Conservation (phyloP, 2,888 invertebrate genomes). For the Melipona bicolor region DNA sequence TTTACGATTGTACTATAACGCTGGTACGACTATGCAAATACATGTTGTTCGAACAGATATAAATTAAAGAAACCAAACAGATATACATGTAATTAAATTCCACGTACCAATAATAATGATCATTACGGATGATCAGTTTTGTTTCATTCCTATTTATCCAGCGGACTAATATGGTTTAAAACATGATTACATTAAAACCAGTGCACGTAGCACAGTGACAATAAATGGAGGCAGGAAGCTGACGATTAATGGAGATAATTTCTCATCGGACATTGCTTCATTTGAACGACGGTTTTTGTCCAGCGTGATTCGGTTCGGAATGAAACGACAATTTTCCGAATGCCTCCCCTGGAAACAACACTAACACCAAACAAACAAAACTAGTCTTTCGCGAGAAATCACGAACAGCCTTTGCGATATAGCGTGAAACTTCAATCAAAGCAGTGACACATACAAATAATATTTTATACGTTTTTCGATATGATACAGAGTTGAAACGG, state of each 20-base stretch:
- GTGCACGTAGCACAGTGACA: not conserved
- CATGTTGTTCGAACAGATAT: not conserved
- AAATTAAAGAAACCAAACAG: not conserved
- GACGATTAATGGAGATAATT: conserved; percentile 46
- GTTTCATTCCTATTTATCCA: not conserved
- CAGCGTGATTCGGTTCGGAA: conserved; percentile 32
- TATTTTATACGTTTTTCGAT: not conserved
- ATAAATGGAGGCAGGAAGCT: not conserved
- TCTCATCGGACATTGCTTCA: not conserved
- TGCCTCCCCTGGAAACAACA: not conserved
- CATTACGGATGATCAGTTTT: not conserved
- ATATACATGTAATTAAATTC: not conserved
- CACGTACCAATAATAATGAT: not conserved
- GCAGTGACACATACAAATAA: not conserved
- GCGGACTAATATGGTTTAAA: not conserved
- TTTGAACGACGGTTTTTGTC: conserved; percentile 24
- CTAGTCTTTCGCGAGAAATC: conserved; percentile 32
- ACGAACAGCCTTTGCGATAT: not conserved
- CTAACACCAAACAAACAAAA: conserved; percentile 28
- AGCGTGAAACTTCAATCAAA: not conserved
- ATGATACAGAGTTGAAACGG: no score
- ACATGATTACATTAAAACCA: not conserved
- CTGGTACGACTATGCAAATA: no score
- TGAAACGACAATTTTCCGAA: conserved; percentile 25
- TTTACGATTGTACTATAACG: no score